These are phyloP conservation scores for Xenus cinereus DNA, from an alignment of 2,113 vertebrate species.

Conservation along the genomic window DNA sequence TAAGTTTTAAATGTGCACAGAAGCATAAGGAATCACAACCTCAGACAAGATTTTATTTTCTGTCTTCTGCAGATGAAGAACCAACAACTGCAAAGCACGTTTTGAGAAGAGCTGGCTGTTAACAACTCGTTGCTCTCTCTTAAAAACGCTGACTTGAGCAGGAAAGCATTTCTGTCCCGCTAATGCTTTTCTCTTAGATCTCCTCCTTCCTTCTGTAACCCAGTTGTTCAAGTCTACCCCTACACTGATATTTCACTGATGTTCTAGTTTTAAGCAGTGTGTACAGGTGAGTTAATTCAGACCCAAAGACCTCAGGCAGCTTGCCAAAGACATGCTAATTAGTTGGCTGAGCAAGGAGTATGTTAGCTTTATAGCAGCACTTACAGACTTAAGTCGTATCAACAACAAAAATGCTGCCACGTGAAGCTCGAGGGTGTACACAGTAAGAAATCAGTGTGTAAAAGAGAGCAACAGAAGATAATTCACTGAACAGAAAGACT, in stretches of 20 bases:
- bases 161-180: not conserved
- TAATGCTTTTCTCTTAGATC: not conserved
- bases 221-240: not conserved
- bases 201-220: not conserved
- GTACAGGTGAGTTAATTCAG: not conserved
- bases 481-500: not conserved
- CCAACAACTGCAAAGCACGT: not conserved
- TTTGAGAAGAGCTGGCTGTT: not conserved
- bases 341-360: not conserved
- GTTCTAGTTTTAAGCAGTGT: not conserved
- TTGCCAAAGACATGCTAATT: conserved; percentile 14
- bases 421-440: not conserved
- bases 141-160: not conserved
- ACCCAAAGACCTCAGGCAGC: not conserved
- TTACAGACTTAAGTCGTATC: not conserved
- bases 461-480: not conserved
- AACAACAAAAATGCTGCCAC: not conserved
- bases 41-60: not conserved
- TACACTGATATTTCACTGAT: not conserved
- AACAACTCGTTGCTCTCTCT: not conserved
- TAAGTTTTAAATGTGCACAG: not conserved
- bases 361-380: not conserved
- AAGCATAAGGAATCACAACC: not conserved
- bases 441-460: fast-evolving
- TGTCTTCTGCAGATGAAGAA: not conserved